Conservation (phyloP, 1,140 invertebrate species). For the Pollicipes pollicipes region DNA sequence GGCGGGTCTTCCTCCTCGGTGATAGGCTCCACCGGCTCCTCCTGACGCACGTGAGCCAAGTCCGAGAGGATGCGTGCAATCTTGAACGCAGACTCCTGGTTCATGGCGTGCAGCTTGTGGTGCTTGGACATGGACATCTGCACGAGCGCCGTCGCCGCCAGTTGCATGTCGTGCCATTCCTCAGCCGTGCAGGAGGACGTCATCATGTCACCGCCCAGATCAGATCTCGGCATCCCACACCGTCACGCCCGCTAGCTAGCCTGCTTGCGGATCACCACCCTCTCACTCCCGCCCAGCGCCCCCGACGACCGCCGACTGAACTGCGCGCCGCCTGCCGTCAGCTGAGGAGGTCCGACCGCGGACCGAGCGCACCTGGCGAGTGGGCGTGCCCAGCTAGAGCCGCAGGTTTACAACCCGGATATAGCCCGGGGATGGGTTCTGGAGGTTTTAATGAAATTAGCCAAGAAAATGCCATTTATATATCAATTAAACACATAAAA, state of each 20-base stretch:
- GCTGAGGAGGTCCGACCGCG: background rate
- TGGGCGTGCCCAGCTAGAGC: too few relatives aligned
- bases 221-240: background rate
- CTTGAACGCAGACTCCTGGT: conserved; percentile 12
- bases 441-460: background rate
- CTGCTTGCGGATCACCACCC: too few relatives aligned
- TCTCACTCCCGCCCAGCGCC: background rate
- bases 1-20: background rate
- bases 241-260: too few relatives aligned
- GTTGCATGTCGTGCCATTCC: background rate
- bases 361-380: too few relatives aligned
- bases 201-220: background rate
- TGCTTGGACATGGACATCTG: background rate
- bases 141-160: background rate
- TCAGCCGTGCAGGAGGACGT: background rate
- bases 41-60: conserved; percentile 35
- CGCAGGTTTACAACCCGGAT: too few relatives aligned
- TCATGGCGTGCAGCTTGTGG: background rate
- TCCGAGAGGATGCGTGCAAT: conserved; percentile 41
- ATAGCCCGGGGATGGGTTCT: too few relatives aligned
- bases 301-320: background rate
- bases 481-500: background rate
- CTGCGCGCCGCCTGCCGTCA: background rate
- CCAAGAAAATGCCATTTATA: background rate
- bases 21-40: conserved; percentile 17